These are phyloP conservation scores for Oryzias curvinotus DNA, from an alignment of 2,113 vertebrate species.

Conservation along the genomic window DNA sequence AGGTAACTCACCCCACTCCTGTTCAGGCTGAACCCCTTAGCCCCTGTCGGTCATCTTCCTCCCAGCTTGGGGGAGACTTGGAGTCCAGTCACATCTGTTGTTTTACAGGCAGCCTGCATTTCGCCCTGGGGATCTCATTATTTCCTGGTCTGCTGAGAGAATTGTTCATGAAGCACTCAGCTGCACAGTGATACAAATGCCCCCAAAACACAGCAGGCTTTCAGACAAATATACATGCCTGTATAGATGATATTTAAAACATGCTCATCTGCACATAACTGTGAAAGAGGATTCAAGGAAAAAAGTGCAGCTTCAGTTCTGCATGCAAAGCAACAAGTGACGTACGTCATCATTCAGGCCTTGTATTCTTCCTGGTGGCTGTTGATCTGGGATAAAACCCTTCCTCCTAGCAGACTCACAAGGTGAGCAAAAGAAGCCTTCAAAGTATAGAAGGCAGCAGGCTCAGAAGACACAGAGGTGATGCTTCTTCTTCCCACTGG, in stretches of 20 bases:
- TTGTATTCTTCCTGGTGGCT: slow-evolving; percentile 7
- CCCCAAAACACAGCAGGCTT: slow-evolving; percentile 21
- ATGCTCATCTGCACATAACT: background rate
- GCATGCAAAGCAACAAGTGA: slow-evolving; percentile 26
- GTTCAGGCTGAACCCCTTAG: slow-evolving; percentile 10
- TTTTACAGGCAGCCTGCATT: slow-evolving; percentile 65
- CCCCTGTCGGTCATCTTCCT: slow-evolving; percentile 47
- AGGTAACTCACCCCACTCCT: slow-evolving; percentile 19
- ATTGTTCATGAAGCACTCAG: slow-evolving; percentile 48
- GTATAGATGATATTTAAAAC: slow-evolving; percentile 11
- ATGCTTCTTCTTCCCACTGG: slow-evolving; percentile 12
- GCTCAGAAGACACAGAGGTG: slow-evolving; percentile 11
- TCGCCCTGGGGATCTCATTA: slow-evolving; percentile 75
- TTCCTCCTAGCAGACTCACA: slow-evolving; percentile 22
- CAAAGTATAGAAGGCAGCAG: slow-evolving; percentile 41
- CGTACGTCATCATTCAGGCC: slow-evolving; percentile 37
- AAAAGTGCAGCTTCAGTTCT: slow-evolving; percentile 4
- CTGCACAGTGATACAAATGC: slow-evolving; percentile 20
- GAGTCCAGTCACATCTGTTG: slow-evolving; percentile 70
- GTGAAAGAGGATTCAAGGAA: background rate
- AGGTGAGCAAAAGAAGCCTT: slow-evolving; percentile 36
- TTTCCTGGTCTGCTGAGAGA: slow-evolving; percentile 52
- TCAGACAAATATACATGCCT: slow-evolving; percentile 17
- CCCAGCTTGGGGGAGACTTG: slow-evolving; percentile 35
- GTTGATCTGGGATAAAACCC: slow-evolving; percentile 42